Evolutionary conservation across 92 coral and sea anemone species (phyloP), one percentile per base, ranked within the genome.

Genomic region (Epizoanthus rinbou): DNA sequence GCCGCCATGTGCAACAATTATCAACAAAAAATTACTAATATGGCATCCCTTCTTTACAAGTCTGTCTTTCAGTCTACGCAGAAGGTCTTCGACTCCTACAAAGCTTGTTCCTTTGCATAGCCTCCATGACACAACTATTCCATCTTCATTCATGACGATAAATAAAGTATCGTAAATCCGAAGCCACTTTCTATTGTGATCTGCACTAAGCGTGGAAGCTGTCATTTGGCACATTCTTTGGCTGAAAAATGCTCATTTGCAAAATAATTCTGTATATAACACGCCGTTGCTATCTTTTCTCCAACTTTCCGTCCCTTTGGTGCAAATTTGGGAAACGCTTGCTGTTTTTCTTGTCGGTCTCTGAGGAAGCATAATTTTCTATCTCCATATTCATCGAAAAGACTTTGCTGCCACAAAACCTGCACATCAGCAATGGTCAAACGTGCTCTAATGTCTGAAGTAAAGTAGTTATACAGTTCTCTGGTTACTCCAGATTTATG

Each of bases 361-460:
- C 45, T 62, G 22, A 85, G 6, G 23, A 76, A 85, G 33, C 79
- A 68, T 13, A 76, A 2, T 60, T 79, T 86, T 53, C 82, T 14
- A 43, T 24, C 0, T 4, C 89, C 89, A 73, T 86, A 80, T 60
- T 86, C 89, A 22, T 86, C 89, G 41, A 80, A 80, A 3, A 87
- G 69, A 69, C 79, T 87, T 31, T 81, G 90, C 45, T 87, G 90
- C 86, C 90, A 87, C 15, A 87, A 21, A 3, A 58, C 83, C 52
- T 87, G 90, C 25, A 87, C 90, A 82, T 87, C 90, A 11, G 76
- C 19, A 75, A 87, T 76, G 18, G 84, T 81, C 90, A 82, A 70
- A 10, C 86, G 84, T 8, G 90, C 83, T 11, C 83, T 87, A 11
- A 81, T 74, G 79, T 87, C 86, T 24, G 84, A 64, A 35, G 18